Evolutionary conservation across 2,797 vertebrate genomes (phyloP).

Genomic region (Adrianichthys oophorus): DNA sequence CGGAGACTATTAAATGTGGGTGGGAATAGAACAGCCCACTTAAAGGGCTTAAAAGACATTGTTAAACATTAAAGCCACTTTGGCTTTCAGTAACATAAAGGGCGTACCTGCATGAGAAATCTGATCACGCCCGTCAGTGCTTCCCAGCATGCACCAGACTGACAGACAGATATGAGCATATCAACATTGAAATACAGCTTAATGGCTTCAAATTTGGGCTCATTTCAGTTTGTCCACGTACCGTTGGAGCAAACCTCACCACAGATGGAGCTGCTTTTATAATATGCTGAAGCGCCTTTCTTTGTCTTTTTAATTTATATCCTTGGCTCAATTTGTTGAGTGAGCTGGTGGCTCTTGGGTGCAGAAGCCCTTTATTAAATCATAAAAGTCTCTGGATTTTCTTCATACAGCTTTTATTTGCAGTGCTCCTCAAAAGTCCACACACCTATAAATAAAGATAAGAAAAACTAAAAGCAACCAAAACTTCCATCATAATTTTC

Average conservation of each 20-base stretch:
- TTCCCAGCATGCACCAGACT: slow-evolving; percentile 2
- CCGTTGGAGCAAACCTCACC: slow-evolving; percentile 9
- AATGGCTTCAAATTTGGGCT: slow-evolving; percentile 17
- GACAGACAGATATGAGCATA: slow-evolving; percentile 1
- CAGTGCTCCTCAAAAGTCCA: neutral
- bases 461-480: neutral
- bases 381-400: slow-evolving; percentile 1
- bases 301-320: slow-evolving; percentile 10
- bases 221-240: slow-evolving; percentile 7
- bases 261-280: slow-evolving; percentile 13
- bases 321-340: slow-evolving; percentile 11
- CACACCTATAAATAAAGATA: neutral
- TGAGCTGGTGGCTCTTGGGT: slow-evolving; percentile 18
- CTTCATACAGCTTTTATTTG: neutral
- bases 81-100: neutral
- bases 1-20: slow-evolving; percentile 23
- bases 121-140: slow-evolving; percentile 1
- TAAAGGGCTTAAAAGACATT: slow-evolving; percentile 7
- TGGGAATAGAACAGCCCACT: slow-evolving; percentile 13
- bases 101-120: neutral
- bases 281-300: slow-evolving; percentile 9
- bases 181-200: slow-evolving; percentile 2
- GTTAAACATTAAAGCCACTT: slow-evolving; percentile 10
- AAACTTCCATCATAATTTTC: neutral
- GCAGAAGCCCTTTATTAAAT: slow-evolving; percentile 4